Base-by-base conservation (phyloP, 2,888 invertebrate species). In the Hipparchia sbordonii region DNA sequence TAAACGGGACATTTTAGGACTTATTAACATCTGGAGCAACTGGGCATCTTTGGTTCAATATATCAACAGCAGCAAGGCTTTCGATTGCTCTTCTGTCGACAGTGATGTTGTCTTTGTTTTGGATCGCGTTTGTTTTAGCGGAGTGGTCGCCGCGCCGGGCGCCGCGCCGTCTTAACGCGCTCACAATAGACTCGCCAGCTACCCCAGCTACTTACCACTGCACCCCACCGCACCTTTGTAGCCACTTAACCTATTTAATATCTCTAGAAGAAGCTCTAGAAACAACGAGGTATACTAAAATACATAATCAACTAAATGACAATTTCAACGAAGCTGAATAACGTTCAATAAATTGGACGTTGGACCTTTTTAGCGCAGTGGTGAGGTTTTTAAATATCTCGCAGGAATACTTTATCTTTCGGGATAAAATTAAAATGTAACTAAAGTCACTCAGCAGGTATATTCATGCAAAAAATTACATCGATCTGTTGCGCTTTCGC, bases 31-130 rank as follows among this genome's bases (percentile, higher is more conserved):
- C 8, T 13, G 8, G 13, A 8, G 23, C 7, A 48, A 23, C 57
- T 23, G 39, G 10, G 33, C 33, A 33, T 65, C 65, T 65, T 6
- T 33, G 33, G 33, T 9, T 1, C 33, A 6, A 2, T 2, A 65
- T 65, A 65, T 65, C 65, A 7, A 10, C 10, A 13, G 33, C 7
- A 6, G 23, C 51, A 52, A 65, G 65, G 51, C 65, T 79, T 78
- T 80, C 82, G 81, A 82, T 84, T 83, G 84, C 82, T 83, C 79
- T 80, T 76, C 77, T 81, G 77, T 75, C 54, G 68, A 59, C 69
- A 52, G 65, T 65, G 65, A 33, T 52, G 65, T 52, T 52, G 4
- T 52, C 52, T 65, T 65, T 71, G 63, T 71, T 73, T 78, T 77
- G 78, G 79, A 76, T 81, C 78, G 78, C 78, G 77, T 79, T 78